Base-by-base conservation (phyloP, 2,797 vertebrate genomes). In the Anableps anableps region DNA sequence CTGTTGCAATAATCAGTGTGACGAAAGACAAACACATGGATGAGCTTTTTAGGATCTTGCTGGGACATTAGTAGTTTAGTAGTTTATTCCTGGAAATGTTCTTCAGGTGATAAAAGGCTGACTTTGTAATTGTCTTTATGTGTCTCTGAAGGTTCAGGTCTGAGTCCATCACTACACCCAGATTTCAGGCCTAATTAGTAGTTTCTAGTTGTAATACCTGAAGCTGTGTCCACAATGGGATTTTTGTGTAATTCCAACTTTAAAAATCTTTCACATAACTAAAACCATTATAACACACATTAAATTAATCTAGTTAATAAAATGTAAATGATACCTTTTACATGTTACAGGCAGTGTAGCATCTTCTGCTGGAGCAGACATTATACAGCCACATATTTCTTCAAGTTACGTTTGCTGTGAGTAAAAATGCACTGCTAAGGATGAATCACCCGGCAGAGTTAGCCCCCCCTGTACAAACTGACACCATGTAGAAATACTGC, bases 391-490 rank as follows among this genome's bases (percentile, higher is more conserved):
- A 17, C 16, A 13, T 43, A 48, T 10, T 50, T 23, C n/a, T 29
- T 31, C 16, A 1, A 0, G 41, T 48, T 70, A 72, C 53, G 64
- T 66, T 34, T 53, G 16, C 45, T 26, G 11, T 17, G 10, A 14
- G 43, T n/a, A 8, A 50, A 50, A 36, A 74, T 13, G 19, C 34
- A n/a, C 70, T 9, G 50, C 72, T 34, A 4, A n/a, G 58, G 34
- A 83, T 53, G 64, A 81, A 70, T 83, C 34, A 78, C 71, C 79
- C 60, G 34, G 79, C 41, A 62, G 77, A 60, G 50, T 81, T 21
- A 79, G 53, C 71, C 51, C 50, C 34, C 72, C 26, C 60, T 72
- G 76, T 7, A 21, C 68, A 82, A 80, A 77, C 77, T 80, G 79
- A 47, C 83, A 81, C 68, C 74, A 13, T 51, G 62, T 14, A 23